phyloP scores from a whole-genome alignment of 2,888 invertebrate species.

The Phoronis australis region DNA sequence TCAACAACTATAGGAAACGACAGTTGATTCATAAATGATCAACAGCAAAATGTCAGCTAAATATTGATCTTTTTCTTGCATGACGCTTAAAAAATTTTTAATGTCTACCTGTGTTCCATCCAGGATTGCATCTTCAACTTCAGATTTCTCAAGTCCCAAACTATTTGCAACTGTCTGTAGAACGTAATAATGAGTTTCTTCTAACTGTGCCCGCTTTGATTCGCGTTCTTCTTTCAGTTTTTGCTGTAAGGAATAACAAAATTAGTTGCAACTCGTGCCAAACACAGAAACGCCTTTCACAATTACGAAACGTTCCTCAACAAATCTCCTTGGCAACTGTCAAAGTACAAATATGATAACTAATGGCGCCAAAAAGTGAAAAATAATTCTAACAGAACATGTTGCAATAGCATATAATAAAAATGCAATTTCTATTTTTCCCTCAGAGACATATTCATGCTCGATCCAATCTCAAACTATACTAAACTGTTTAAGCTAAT shows the following conservation, averaged over 20 bases:
- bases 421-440: too few relatives aligned
- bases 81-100: too few relatives aligned
- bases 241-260: slow-evolving; percentile 39
- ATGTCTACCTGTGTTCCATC: slow-evolving; percentile 53
- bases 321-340: too few relatives aligned
- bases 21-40: not conserved
- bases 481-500: too few relatives aligned
- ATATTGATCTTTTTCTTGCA: too few relatives aligned
- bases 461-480: too few relatives aligned
- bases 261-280: not conserved
- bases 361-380: too few relatives aligned
- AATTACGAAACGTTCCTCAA: not conserved
- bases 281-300: not conserved
- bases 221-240: slow-evolving; percentile 52
- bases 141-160: slow-evolving; percentile 44
- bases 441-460: too few relatives aligned
- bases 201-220: slow-evolving; percentile 47
- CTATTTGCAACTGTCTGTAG: slow-evolving; percentile 49
- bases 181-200: slow-evolving; percentile 49
- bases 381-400: too few relatives aligned
- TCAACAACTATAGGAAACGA: not conserved
- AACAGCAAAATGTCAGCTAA: too few relatives aligned
- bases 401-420: too few relatives aligned
- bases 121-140: slow-evolving; percentile 51
- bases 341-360: too few relatives aligned